Base-by-base conservation (phyloP, 2,888 invertebrate genomes). In the Drosophila histrio region DNA sequence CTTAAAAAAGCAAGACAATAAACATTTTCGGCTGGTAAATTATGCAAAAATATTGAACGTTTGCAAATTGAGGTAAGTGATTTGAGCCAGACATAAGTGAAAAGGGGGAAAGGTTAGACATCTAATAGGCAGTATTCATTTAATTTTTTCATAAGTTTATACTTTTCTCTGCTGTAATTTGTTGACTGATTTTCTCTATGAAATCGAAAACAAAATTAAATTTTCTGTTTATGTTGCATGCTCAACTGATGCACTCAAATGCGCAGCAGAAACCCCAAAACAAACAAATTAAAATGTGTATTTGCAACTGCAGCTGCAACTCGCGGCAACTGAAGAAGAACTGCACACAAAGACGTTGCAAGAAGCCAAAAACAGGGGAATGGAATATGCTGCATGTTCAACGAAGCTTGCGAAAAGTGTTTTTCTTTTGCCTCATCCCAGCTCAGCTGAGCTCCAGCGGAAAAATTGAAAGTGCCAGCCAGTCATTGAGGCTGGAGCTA, bases 201-300 rank as follows among this genome's bases (percentile, higher is more conserved):
- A 87, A 84, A 84, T 79, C 82, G 81, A 84, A 84, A 84, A 77
- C 71, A 50, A 64, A 62, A 39, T 59, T 59, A 15, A 56, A 36
- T 68, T 73, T 69, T 22, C 13, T 32, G 22, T 11, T 22, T 36
- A 62, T 58, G 53, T 89, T 79, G 89, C 89, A 89, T 89, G 89
- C 74, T 79, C 67, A 76, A 59, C 62, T 87, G 88, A 84, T 89
- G 88, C 89, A 89, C 88, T 86, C 74, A 87, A 85, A 73, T 89
- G 88, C 80, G 72, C 89, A 89, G 69, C 70, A 65, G 59, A 49
- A 50, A 56, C 56, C 53, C 28, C 49, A 69, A 56, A 56, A 52
- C 53, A 53, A 60, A 52, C 66, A 71, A 70, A 75, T 84, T 87
- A 84, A 87, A 81, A 69, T 74, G 64, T 81, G 81, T 79, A 63